Conservation (phyloP, 2,888 invertebrate species). For the Eupithecia vulgata region DNA sequence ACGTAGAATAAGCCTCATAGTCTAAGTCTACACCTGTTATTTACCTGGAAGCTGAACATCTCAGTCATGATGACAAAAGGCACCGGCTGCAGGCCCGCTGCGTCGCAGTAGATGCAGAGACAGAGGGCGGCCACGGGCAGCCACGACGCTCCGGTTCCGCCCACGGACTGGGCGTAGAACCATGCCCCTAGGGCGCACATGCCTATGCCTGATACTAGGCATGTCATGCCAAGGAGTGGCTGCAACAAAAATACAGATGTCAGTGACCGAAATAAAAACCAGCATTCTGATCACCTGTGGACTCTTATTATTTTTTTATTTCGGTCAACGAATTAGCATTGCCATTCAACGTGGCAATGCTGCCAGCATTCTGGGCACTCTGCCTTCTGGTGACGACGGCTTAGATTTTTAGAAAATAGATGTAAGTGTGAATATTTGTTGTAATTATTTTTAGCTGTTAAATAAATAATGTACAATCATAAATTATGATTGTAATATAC, state of each 20-base stretch:
- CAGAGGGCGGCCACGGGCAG: slow-evolving; percentile 72
- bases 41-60: slow-evolving; percentile 77
- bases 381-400: too few relatives aligned
- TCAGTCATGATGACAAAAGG: slow-evolving; percentile 80
- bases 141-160: slow-evolving; percentile 56
- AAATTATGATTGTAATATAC: too few relatives aligned
- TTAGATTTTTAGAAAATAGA: too few relatives aligned
- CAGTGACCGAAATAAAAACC: too few relatives aligned
- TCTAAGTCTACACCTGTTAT: neutral
- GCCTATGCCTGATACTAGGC: slow-evolving; percentile 70
- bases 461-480: too few relatives aligned
- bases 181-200: slow-evolving; percentile 70
- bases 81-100: slow-evolving; percentile 75
- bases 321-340: too few relatives aligned
- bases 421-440: too few relatives aligned
- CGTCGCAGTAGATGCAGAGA: slow-evolving; percentile 78
- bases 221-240: slow-evolving; percentile 71
- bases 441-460: too few relatives aligned
- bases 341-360: too few relatives aligned
- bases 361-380: too few relatives aligned
- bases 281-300: too few relatives aligned
- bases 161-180: slow-evolving; percentile 58
- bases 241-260: slow-evolving; percentile 43
- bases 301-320: too few relatives aligned
- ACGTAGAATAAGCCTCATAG: neutral